Base-by-base conservation (phyloP, 2,888 invertebrate genomes). In the Caenorhabditis sp. region DNA sequence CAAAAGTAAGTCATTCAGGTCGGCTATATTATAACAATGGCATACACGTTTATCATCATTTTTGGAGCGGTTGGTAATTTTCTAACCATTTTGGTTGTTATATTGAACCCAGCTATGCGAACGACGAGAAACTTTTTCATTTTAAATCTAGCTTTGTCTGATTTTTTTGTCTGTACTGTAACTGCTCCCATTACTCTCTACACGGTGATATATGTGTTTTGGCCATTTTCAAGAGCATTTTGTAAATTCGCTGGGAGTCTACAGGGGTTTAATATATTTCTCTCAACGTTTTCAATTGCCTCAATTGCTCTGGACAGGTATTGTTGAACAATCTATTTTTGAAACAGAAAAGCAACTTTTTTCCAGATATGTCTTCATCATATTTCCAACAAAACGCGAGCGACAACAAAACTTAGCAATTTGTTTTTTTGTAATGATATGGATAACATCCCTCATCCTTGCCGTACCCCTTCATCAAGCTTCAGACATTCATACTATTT, bases 251-350 rank as follows among this genome's bases (percentile, higher is more conserved):
- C 94, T 78, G 93, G 93, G 0, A 92, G 93, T 73, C 91, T 94
- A 58, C 94, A 95, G 88, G 95, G 83, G 1, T 84, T 93, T 76
- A 95, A 94, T 84, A 93, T 95, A 81, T 95, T 94, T 88, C 94
- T 95, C 0, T 95, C 95, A 0, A 95, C 95, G 0, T 93, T 95
- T 87, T 93, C 94, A 78, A 95, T 95, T 82, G 94, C 95, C 3
- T 95, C 95, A 10, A 95, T 95, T 81, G 90, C 90, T 0, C 82
- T 90, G 21, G 88, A 88, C 72, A 77, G 88, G 82, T 87, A 59
- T n/a, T n/a, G n/a, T n/a, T n/a, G n/a, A n/a, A n/a, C n/a, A n/a
- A n/a, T n/a, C n/a, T n/a, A n/a, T n/a, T n/a, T n/a, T n/a, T n/a
- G n/a, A n/a, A n/a, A n/a, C n/a, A n/a, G n/a, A n/a, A n/a, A n/a